Evolutionary conservation across 2,888 invertebrate genomes (phyloP).

Genomic region (Pollenia griseotomentosa): DNA sequence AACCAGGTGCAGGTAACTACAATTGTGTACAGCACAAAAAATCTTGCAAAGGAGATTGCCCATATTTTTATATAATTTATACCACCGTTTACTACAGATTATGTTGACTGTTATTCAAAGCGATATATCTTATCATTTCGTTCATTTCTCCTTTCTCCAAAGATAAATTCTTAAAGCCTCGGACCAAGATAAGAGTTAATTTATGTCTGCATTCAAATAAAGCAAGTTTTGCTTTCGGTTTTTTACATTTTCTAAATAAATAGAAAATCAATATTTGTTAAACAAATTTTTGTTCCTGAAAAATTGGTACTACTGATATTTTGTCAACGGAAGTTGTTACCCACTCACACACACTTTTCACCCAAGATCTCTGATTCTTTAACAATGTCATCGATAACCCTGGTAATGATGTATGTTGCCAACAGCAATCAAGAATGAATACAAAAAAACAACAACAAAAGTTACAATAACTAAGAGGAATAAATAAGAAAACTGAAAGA

Average conservation of each 20-base stretch:
- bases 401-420: conserved; percentile 55
- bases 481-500: neutral
- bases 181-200: conserved; percentile 17
- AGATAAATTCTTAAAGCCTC: neutral
- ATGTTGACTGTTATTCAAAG: too few species aligned
- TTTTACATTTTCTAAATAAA: conserved; percentile 34
- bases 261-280: conserved; percentile 55
- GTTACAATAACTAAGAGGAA: neutral
- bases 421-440: neutral
- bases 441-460: conserved; percentile 21
- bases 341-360: conserved; percentile 6
- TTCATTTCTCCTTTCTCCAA: neutral
- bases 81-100: too few species aligned
- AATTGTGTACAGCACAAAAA: too few species aligned
- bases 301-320: neutral
- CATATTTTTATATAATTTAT: too few species aligned
- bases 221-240: neutral
- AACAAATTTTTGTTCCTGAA: conserved; percentile 39
- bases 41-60: too few species aligned
- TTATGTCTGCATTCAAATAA: conserved; percentile 19
- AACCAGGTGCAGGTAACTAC: too few species aligned
- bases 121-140: too few species aligned
- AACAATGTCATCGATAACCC: conserved; percentile 57
- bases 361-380: conserved; percentile 23
- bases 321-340: conserved; percentile 53